A percentile compares a stretch with the other conserved stretches of the same genome.
phyloP scores from a whole-genome alignment of 2,888 invertebrate genomes.

The Brassicogethes aeneus region DNA sequence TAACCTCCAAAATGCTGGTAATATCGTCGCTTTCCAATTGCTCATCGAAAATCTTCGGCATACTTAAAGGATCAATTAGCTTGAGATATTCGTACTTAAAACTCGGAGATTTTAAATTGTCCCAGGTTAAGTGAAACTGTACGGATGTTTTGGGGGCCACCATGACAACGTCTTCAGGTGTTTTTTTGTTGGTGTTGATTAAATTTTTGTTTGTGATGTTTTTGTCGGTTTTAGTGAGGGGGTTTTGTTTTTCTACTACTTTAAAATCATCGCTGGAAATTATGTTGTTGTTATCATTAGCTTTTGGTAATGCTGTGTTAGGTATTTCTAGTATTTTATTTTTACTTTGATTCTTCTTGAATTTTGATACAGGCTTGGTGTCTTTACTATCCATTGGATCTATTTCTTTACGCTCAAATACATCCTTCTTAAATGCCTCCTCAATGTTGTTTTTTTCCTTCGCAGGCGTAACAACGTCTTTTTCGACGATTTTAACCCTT shows the following conservation, averaged over 20 bases:
- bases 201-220: constrained; percentile 6
- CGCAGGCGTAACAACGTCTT: constrained; percentile 6
- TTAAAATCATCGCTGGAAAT: constrained; percentile 26
- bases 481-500: constrained; percentile 36
- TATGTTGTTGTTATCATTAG: constrained; percentile 9
- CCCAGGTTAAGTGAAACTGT: constrained; percentile 59
- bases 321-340: background rate
- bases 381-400: background rate
- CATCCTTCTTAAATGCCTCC: constrained; percentile 12
- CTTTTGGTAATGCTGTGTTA: constrained; percentile 11
- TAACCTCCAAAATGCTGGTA: constrained; percentile 48
- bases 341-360: background rate
- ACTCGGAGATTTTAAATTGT: constrained; percentile 42
- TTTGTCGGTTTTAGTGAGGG: constrained; percentile 7
- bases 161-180: constrained; percentile 25
- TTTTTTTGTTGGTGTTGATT: background rate
- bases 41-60: constrained; percentile 57
- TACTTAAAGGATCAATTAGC: constrained; percentile 45
- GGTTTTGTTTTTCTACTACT: constrained; percentile 20
- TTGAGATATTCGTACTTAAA: constrained; percentile 53
- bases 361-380: background rate
- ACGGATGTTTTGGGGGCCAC: constrained; percentile 52
- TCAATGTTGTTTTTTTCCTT: background rate
- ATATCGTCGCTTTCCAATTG: constrained; percentile 57
- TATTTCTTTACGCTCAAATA: constrained; percentile 13